Evolutionary conservation across 2,797 vertebrate genomes (phyloP).

Genomic region (Sebastes cheni): DNA sequence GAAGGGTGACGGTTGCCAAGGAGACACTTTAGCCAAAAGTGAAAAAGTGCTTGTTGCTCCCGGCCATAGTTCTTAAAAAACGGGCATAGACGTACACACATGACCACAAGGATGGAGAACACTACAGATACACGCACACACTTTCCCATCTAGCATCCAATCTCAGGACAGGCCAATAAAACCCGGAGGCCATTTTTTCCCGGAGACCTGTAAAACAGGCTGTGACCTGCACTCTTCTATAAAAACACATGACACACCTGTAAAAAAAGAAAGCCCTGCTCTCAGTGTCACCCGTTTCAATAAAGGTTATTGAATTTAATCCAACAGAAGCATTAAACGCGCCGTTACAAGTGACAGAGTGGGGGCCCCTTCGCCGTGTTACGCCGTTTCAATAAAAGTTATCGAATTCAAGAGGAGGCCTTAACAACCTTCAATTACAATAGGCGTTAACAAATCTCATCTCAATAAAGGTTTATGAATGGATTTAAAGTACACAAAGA

Average conservation of each 20-base stretch:
- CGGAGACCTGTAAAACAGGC: conserved; percentile 39
- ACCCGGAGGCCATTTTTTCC: not conserved
- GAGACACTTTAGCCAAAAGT: conserved; percentile 46
- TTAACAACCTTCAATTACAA: conserved; percentile 4
- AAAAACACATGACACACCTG: conserved; percentile 28
- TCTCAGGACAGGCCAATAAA: conserved; percentile 62
- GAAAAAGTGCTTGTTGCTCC: conserved; percentile 16
- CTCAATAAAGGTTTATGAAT: conserved; percentile 25
- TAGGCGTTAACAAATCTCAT: not conserved
- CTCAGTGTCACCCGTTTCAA: not conserved
- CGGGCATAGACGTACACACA: not conserved
- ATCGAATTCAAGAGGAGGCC: not conserved
- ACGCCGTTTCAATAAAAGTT: not conserved
- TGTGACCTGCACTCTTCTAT: conserved; percentile 36
- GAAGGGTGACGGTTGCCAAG: conserved; percentile 53
- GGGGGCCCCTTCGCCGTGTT: not conserved
- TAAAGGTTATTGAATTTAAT: conserved; percentile 45
- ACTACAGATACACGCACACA: not conserved
- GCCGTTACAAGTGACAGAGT: not conserved
- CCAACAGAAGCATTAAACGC: conserved; percentile 8
- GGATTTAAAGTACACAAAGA: conserved; percentile 6
- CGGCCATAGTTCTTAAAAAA: conserved; percentile 19
- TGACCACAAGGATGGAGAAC: not conserved
- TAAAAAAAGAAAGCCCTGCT: conserved; percentile 28
- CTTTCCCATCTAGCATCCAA: conserved; percentile 52